phyloP scores from a whole-genome alignment of 2,888 invertebrate species.

The Willowsia nigromaculata region DNA sequence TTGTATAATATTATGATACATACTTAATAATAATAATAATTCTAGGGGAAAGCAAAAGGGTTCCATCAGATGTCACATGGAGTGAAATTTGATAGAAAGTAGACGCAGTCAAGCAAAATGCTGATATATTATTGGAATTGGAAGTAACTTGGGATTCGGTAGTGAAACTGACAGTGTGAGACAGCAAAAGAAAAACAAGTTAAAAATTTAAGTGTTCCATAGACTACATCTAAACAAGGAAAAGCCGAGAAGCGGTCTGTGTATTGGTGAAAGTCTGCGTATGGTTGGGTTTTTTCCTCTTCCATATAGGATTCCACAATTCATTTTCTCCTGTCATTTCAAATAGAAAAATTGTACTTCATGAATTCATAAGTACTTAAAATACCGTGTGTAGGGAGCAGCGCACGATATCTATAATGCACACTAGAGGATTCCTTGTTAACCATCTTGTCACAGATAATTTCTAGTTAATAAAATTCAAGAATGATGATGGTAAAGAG shows the following conservation, averaged over 20 bases:
- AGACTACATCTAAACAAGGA: not conserved
- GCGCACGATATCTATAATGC: too few species aligned
- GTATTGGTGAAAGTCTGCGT: not conserved
- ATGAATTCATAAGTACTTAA: not conserved
- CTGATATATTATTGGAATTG: not conserved
- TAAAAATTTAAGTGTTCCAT: slow-evolving; percentile 42
- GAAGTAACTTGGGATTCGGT: not conserved
- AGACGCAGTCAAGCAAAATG: not conserved
- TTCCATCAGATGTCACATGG: not conserved
- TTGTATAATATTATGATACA: not conserved
- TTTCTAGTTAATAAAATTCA: not conserved
- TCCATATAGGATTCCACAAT: slow-evolving; percentile 35
- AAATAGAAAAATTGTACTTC: slow-evolving; percentile 7
- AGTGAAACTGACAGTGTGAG: not conserved
- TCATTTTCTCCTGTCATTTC: slow-evolving; percentile 50
- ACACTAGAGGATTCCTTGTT: too few species aligned
- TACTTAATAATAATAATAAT: not conserved
- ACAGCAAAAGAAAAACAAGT: slow-evolving; percentile 17
- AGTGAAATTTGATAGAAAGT: not conserved
- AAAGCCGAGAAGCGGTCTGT: not conserved
- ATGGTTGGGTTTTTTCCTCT: not conserved
- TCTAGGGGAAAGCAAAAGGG: not conserved
- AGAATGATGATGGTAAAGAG: not conserved
- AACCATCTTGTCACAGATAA: not conserved
- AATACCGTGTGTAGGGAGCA: not conserved